Percentiles rank a stretch among this genome's conserved stretches.
phyloP scores from a whole-genome alignment of 2,113 vertebrate species.

The Rafetus swinhoei region DNA sequence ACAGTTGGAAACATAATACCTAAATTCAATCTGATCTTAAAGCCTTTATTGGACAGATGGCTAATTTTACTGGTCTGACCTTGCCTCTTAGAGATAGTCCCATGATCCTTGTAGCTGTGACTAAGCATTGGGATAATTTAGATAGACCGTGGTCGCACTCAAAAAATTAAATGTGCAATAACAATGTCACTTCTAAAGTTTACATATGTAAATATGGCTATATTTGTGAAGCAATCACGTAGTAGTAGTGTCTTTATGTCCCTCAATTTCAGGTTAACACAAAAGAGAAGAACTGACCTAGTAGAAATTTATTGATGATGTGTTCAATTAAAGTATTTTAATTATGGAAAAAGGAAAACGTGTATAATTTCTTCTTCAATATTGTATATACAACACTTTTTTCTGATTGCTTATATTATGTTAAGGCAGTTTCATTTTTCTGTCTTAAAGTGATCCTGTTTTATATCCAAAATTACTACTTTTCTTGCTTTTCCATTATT shows the following conservation, averaged over 20 bases:
- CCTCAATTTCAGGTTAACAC: neutral
- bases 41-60: slow-evolving; percentile 79
- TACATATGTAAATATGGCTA: neutral
- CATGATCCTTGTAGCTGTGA: slow-evolving; percentile 71
- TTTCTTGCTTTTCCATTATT: slow-evolving; percentile 20
- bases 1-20: slow-evolving; percentile 76
- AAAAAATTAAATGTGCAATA: neutral
- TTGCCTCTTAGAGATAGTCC: slow-evolving; percentile 71
- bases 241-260: fast-evolving
- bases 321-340: neutral
- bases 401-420: neutral
- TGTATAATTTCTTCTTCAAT: too few species aligned
- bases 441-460: slow-evolving; percentile 2
- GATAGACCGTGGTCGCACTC: slow-evolving; percentile 44
- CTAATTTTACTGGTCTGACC: slow-evolving; percentile 80
- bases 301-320: neutral
- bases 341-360: neutral
- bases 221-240: neutral
- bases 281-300: neutral
- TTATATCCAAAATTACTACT: neutral
- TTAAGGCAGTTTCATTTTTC: neutral
- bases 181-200: neutral
- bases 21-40: slow-evolving; percentile 78
- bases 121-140: slow-evolving; percentile 73
- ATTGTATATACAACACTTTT: too few species aligned